Base-by-base conservation (phyloP, 2,113 vertebrate species). In the Gasterosteus nipponicus region DNA sequence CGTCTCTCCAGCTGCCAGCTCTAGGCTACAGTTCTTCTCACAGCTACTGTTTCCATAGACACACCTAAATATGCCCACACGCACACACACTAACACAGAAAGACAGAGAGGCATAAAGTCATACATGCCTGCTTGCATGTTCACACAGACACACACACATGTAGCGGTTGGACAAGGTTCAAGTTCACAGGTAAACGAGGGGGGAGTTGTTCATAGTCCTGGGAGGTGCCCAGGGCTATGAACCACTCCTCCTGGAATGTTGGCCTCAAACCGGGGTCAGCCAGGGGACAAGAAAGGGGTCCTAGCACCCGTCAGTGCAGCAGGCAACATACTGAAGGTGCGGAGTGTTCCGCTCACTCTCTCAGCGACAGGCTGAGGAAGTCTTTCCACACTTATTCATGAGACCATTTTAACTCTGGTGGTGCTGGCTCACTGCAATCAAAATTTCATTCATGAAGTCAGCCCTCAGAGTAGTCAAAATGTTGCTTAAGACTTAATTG, bases 181-280 rank as follows among this genome's bases (percentile, higher is more conserved):
- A 92, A 88, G 86, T 90, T 91, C 85, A 88, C 80, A 85, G 87
- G 66, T 74, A 65, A 76, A 81, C 31, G 70, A 42, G 39, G 26
- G 19, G 19, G 29, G 54, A 8, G 64, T 58, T 59, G 77, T 68
- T 26, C 38, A 60, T 74, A 38, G 35, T 38, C 35, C 56, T 11
- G 87, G 78, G 69, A 83, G 82, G 79, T 10, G 54, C 78, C 75
- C 68, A 26, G 39, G 80, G 64, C 69, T 35, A 64, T 31, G 77
- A 74, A 41, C 63, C 56, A 60, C 44, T 22, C 46, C 70, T 16
- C 47, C 38, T 75, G 70, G 71, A 69, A 57, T 64, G 69, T 67
- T 44, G 35, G 56, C 70, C 71, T 76, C 54, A 79, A 22, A 73
- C 14, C 3, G 3, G 69, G 87, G 84, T 89, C 81, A 82, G 44